Conservation (phyloP, 1,140 invertebrate genomes). For the Dendrolimus kikuchii region DNA sequence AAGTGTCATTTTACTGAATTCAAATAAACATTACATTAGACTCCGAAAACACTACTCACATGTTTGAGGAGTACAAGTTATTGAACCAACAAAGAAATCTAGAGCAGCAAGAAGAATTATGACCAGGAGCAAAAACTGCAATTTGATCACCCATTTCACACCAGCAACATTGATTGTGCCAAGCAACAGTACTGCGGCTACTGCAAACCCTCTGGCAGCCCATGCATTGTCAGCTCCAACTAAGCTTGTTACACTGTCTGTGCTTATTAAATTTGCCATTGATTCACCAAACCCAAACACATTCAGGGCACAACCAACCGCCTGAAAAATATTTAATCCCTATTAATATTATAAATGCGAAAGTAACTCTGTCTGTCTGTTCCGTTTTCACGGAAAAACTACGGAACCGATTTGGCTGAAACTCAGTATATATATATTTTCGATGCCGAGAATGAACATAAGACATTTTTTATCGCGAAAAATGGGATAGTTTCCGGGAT, state of each 20-base stretch:
- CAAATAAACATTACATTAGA: not conserved
- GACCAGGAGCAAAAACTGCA: constrained; percentile 89
- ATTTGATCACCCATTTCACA: constrained; percentile 94
- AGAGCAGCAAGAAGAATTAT: constrained; percentile 88
- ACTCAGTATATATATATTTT: too few relatives aligned
- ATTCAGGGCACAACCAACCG: constrained; percentile 95
- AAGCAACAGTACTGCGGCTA: constrained; percentile 85
- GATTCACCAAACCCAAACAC: constrained; percentile 97
- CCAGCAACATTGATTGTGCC: constrained; percentile 92
- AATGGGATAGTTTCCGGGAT: too few relatives aligned
- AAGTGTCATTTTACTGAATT: too few relatives aligned
- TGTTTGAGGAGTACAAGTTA: constrained; percentile 80
- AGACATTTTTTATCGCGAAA: too few relatives aligned
- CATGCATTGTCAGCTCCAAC: constrained; percentile 74
- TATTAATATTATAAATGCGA: too few relatives aligned
- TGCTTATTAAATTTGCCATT: constrained; percentile 87
- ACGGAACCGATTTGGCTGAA: too few relatives aligned
- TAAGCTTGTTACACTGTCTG: constrained; percentile 4
- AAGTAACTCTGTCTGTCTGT: too few relatives aligned
- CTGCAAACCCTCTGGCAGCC: constrained; percentile 86
- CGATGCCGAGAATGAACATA: too few relatives aligned
- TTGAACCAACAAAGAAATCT: constrained; percentile 92
- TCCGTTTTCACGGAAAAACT: too few relatives aligned
- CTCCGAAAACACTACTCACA: constrained; percentile 3
- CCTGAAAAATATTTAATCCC: constrained; percentile 74